phyloP scores from a whole-genome alignment of 92 coral and sea anemone species.

The Phymanthus crucifer region DNA sequence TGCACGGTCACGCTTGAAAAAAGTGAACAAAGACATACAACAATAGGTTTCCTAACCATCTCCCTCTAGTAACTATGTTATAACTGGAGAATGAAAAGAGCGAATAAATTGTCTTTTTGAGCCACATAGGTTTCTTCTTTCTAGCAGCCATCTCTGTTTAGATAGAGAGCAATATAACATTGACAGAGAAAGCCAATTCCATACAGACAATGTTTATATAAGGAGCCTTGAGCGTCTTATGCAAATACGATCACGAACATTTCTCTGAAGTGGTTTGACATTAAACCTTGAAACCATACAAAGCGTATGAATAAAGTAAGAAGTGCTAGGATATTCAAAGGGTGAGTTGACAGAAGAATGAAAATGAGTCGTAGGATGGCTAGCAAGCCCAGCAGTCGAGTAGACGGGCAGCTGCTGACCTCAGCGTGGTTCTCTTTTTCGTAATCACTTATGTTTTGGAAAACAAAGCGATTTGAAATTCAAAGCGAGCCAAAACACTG shows the following conservation, averaged over 20 bases:
- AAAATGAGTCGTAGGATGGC: neutral
- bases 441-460: constrained; percentile 2
- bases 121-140: neutral
- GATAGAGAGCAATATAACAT: constrained; percentile 2
- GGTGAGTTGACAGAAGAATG: too few relatives aligned
- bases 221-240: constrained; percentile 1
- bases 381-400: neutral
- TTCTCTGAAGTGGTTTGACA: neutral
- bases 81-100: neutral
- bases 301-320: too few relatives aligned
- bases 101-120: neutral
- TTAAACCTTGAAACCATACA: neutral
- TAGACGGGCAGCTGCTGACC: neutral
- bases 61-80: too few relatives aligned
- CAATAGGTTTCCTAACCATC: too few relatives aligned
- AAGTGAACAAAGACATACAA: too few relatives aligned
- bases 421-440: neutral
- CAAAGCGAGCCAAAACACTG: neutral
- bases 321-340: too few relatives aligned
- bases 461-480: constrained; percentile 6
- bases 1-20: too few relatives aligned
- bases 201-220: neutral
- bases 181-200: constrained; percentile 4
- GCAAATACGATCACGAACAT: constrained; percentile 1
- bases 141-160: neutral